Percentiles rank a stretch among this genome's conserved stretches.
Conservation (phyloP, 2,888 invertebrate species). For the Elegia similella region DNA sequence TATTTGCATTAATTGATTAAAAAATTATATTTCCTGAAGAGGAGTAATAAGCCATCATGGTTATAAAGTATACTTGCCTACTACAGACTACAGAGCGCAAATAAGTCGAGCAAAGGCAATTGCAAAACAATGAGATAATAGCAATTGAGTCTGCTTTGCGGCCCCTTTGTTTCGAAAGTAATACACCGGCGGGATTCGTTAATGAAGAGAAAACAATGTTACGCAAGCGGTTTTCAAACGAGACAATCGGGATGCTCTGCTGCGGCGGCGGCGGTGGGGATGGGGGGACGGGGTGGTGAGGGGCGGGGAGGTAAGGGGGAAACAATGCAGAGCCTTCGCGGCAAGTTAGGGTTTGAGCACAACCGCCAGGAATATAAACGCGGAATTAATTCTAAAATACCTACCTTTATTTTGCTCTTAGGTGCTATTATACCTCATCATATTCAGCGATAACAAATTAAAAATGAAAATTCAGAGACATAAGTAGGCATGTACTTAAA, state of each 20-base stretch:
- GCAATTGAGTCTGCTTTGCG: slow-evolving; percentile 11
- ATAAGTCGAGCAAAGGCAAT: slow-evolving; percentile 6
- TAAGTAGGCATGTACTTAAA: no score
- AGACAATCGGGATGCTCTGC: slow-evolving; percentile 14
- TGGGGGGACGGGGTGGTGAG: neutral
- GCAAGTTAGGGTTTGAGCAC: slow-evolving; percentile 3
- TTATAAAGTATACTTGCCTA: no score
- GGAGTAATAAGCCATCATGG: neutral
- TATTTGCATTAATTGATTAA: neutral
- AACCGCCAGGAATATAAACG: neutral
- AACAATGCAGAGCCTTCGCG: slow-evolving; percentile 12
- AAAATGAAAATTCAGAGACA: no score
- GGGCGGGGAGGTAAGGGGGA: neutral
- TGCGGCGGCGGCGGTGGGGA: neutral
- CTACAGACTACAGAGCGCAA: neutral
- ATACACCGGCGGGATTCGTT: slow-evolving; percentile 12
- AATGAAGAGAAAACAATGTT: slow-evolving; percentile 20
- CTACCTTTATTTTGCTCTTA: neutral
- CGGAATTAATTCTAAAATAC: neutral
- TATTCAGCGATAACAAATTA: neutral
- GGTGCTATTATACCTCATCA: neutral
- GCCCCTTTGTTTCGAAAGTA: slow-evolving; percentile 15
- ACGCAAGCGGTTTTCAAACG: slow-evolving; percentile 12
- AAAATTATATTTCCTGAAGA: neutral
- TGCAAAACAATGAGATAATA: slow-evolving; percentile 14